Evolutionary conservation across 2,797 vertebrate species (phyloP).

Genomic region (Epinephelus coioides): DNA sequence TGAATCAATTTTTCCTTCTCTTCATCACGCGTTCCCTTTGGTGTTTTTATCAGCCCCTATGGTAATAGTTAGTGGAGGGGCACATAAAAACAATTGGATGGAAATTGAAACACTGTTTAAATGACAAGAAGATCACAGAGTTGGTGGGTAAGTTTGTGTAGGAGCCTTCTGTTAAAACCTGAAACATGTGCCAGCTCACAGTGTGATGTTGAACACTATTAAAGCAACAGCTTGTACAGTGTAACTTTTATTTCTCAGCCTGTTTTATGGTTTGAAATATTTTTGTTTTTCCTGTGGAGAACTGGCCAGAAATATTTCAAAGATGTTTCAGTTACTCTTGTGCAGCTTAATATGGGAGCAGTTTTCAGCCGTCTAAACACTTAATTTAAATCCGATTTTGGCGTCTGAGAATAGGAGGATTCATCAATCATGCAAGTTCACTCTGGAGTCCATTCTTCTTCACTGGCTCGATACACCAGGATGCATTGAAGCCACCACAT

Average conservation of each 20-base stretch:
- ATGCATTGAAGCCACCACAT: background rate
- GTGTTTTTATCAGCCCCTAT: conserved; percentile 31
- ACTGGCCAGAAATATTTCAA: conserved; percentile 4
- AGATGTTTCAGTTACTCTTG: background rate
- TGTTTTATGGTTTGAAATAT: conserved; percentile 4
- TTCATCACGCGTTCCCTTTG: conserved; percentile 6
- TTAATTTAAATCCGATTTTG: background rate
- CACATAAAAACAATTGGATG: conserved; percentile 28
- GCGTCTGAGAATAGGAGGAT: background rate
- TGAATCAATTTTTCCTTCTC: conserved; percentile 20
- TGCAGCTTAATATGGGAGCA: background rate
- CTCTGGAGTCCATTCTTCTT: background rate
- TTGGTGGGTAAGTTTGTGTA: conserved; percentile 31
- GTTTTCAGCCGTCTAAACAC: background rate
- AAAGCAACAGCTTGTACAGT: conserved; percentile 26
- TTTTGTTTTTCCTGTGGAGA: background rate
- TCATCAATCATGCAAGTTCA: background rate
- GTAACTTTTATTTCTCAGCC: conserved; percentile 4
- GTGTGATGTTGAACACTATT: conserved; percentile 22
- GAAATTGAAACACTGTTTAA: conserved; percentile 40
- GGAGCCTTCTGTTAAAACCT: conserved; percentile 38
- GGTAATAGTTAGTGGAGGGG: conserved; percentile 20
- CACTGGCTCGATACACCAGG: background rate
- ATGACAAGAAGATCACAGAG: conserved; percentile 43
- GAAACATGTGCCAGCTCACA: conserved; percentile 41